Evolutionary conservation across 30 jellyfish, hydroid and myxozoan species (phyloP), one percentile per base, ranked within the genome.

Genomic region (Sanderia malayensis): DNA sequence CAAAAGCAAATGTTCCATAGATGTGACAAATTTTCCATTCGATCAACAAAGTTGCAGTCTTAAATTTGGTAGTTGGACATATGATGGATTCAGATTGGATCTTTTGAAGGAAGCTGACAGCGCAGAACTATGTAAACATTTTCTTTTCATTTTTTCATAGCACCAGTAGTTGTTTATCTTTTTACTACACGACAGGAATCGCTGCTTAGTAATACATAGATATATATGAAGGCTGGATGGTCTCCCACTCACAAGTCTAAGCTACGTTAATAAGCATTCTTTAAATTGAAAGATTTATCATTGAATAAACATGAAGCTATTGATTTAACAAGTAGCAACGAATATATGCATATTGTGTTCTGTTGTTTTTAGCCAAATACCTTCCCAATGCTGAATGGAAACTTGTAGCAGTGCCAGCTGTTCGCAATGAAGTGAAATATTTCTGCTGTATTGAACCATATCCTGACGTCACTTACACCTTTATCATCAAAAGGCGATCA

Each of bases 31-130:
- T 46, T 83, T 83, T 59, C 95, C 95, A 11, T 83, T 83, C 31
- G 95, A 83, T 44, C 77, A 67, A 69, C 95, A 83, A 37, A 73
- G 95, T 18, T 83, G 95, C 69, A 31, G 44, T 6, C 47, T 83
- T 57, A 83, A 83, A 70, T 83, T 83, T 72, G 95, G 95, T 10
- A 73, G 88, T 19, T 83, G 95, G 95, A 74, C 95, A 18, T 83
- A 83, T 31, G 88, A 83, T 46, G 95, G 88, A 0, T 65, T 46
- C 65, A 59, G 88, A 68, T 67, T 83, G 32, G 67, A 83, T 24
- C 72, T 83, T 19, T 23, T 46, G 25, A 69, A 26, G 46, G 95
- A 83, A 31, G 74, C 80, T 6, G 73, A 73, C 32, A 2, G 18
- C 10, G 88, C 88, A 29, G 95, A 83, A 32, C 46, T 83, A 21